Base-by-base conservation (phyloP, 1,140 invertebrate genomes). In the Leptoteleia sp. region DNA sequence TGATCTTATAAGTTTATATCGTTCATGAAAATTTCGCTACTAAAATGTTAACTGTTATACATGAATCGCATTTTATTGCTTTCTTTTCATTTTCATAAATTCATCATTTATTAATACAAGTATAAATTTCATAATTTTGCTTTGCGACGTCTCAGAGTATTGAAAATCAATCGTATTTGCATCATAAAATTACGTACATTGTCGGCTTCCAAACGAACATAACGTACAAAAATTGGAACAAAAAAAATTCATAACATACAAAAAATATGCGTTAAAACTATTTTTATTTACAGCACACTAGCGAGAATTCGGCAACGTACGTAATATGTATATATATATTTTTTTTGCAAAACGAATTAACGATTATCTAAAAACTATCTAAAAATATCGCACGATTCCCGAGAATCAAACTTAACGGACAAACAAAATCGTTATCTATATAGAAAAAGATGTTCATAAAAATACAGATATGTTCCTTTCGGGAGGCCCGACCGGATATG, bases 371-470 rank as follows among this genome's bases (percentile, higher is more conserved):
- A 65, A 71, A 65, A 59, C 65, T 71, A 70, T 64, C 55, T 57
- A 72, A 70, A 82, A 80, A 79, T 82, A 79, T 82, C 80, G 78
- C 71, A 64, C 67, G 70, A 77, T 61, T 80, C 76, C 59, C 43
- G 55, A 37, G 52, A 54, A 75, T 70, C 75, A 76, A 83, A 80
- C 48, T 57, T 73, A 82, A 79, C 54, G 33, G 25, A 38, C 35
- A 29, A 82, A 82, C 57, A 52, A 52, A 81, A 85, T 75, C 45
- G 48, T 12, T 61, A 52, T 77, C 71, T 79, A 81, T 68, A 80
- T 85, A 83, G 71, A 84, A 88, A 87, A 86, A 76, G 80, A 86
- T 81, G 59, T 65, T 84, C 84, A 88, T 87, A 83, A 89, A 87
- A 88, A 88, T 87, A 88, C 85, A 85, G 82, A 88, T 87, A 86